These are phyloP conservation scores for Venusia cambrica DNA, from an alignment of 2,888 invertebrate species.

Conservation along the genomic window DNA sequence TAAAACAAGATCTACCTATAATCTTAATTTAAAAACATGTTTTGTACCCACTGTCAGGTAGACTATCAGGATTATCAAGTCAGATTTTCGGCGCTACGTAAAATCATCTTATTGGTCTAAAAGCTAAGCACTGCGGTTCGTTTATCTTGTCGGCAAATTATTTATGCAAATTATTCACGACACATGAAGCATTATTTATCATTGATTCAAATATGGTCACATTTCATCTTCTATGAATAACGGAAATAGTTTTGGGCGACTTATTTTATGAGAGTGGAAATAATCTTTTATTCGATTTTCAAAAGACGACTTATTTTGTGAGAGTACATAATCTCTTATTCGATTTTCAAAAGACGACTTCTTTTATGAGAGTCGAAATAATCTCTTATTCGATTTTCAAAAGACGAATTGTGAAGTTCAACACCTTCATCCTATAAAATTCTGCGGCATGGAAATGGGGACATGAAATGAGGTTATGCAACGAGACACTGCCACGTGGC, in stretches of 20 bases:
- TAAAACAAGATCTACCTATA: constrained; percentile 1
- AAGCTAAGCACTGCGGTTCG: constrained; percentile 36
- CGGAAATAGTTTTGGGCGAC: too few relatives aligned
- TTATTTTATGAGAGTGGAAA: neutral
- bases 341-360: neutral
- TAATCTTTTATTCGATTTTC: neutral
- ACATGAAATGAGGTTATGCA: constrained; percentile 62
- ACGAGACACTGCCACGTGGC: constrained; percentile 72
- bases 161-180: constrained; percentile 42
- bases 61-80: too few relatives aligned
- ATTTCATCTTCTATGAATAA: too few relatives aligned
- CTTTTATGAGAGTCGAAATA: neutral
- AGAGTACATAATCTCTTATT: neutral
- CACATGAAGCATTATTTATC: constrained; percentile 40
- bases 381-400: neutral
- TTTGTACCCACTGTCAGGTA: too few relatives aligned
- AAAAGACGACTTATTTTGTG: neutral
- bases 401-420: neutral
- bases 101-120: constrained; percentile 6
- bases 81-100: too few relatives aligned
- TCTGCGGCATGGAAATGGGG: constrained; percentile 14
- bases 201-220: constrained; percentile 37
- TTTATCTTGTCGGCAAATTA: constrained; percentile 42
- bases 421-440: constrained; percentile 1
- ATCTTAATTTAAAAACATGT: constrained; percentile 1